These are phyloP conservation scores for Chrysocyon brachyurus DNA, from an alignment of 2,797 vertebrate species.

Conservation along the genomic window DNA sequence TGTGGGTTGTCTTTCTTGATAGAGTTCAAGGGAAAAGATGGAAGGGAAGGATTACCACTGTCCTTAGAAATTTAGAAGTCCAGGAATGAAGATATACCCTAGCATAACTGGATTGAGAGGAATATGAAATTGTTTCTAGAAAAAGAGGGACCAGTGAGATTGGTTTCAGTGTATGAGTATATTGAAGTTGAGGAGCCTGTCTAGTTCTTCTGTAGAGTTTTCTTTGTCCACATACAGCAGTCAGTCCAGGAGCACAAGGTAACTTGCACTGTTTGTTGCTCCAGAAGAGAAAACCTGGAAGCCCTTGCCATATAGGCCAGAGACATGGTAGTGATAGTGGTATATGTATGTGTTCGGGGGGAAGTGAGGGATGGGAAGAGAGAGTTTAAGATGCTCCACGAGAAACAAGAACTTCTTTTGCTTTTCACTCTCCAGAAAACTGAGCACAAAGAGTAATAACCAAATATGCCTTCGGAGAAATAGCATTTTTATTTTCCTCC, in stretches of 20 bases:
- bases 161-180: background rate
- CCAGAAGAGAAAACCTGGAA: slow-evolving; percentile 20
- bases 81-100: background rate
- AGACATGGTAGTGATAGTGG: background rate
- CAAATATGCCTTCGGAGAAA: slow-evolving; percentile 24
- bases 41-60: background rate
- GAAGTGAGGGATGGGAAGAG: background rate
- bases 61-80: background rate
- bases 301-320: background rate
- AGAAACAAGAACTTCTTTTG: background rate
- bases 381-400: background rate
- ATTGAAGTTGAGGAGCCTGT: background rate
- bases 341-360: background rate
- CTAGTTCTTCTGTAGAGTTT: background rate
- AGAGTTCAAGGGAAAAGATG: background rate
- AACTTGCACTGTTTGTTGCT: background rate
- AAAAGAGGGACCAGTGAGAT: background rate
- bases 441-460: slow-evolving; percentile 2
- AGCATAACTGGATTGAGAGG: background rate
- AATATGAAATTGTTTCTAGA: background rate
- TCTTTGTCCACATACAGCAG: background rate
- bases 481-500: slow-evolving; percentile 1
- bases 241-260: background rate
- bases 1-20: background rate
- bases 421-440: background rate